phyloP scores from a whole-genome alignment of 1,140 invertebrate species.

The Drosophila ironensis region DNA sequence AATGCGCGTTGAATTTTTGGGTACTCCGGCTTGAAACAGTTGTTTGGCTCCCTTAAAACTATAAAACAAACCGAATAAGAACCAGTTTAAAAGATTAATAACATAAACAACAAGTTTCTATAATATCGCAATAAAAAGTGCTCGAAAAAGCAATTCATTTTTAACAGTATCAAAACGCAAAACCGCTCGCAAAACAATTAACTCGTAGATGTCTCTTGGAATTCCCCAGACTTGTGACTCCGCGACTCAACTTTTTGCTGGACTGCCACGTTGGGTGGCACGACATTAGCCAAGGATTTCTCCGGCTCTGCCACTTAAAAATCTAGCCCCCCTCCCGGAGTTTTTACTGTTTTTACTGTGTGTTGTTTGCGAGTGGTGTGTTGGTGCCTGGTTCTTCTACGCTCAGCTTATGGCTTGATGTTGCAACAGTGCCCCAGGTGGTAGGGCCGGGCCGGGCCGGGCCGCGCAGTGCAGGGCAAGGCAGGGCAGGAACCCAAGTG shows the following conservation, averaged over 20 bases:
- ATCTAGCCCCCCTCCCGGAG: neutral
- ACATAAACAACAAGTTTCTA: too few species aligned
- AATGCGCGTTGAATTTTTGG: constrained; percentile 57
- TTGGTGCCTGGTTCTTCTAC: constrained; percentile 13
- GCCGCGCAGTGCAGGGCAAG: constrained; percentile 1
- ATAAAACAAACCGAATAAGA: constrained; percentile 14
- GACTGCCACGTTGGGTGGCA: constrained; percentile 25
- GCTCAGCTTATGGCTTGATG: constrained; percentile 36
- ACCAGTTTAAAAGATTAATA: neutral
- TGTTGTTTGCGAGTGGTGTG: constrained; percentile 33
- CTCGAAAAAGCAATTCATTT: neutral
- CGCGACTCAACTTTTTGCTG: constrained; percentile 37
- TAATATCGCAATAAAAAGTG: neutral
- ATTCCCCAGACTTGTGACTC: constrained; percentile 32
- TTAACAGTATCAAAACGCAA: too few species aligned
- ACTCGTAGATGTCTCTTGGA: constrained; percentile 42
- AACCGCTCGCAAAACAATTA: too few species aligned
- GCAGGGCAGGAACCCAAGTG: constrained; percentile 29
- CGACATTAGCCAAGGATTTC: constrained; percentile 81
- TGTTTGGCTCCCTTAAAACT: too few species aligned
- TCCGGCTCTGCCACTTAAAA: constrained; percentile 46
- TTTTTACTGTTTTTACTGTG: constrained; percentile 1
- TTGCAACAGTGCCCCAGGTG: constrained; percentile 65
- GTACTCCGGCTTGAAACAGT: constrained; percentile 3
- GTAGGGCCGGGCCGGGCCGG: constrained; percentile 1